Evolutionary conservation across 2,888 invertebrate species (phyloP).

Genomic region (Orthonevra nobilis): DNA sequence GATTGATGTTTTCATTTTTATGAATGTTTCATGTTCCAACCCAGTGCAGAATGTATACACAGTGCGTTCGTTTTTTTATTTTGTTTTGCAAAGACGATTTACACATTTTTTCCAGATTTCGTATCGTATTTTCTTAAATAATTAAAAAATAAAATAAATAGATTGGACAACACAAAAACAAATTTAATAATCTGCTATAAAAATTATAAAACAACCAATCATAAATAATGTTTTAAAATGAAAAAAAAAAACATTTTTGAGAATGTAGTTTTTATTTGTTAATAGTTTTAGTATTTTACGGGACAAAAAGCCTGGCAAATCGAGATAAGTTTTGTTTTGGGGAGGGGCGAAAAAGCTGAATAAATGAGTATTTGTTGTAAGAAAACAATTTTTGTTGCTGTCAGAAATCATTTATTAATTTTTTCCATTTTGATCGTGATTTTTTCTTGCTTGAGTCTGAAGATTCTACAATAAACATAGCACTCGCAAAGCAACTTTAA

Average conservation of each 20-base stretch:
- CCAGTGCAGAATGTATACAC: slow-evolving; percentile 71
- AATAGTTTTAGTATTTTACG: slow-evolving; percentile 54
- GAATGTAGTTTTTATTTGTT: slow-evolving; percentile 40
- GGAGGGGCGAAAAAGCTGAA: slow-evolving; percentile 77
- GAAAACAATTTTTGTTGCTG: not conserved
- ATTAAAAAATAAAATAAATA: slow-evolving; percentile 11
- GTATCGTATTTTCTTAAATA: slow-evolving; percentile 6
- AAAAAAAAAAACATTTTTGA: slow-evolving; percentile 39
- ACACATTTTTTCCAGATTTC: slow-evolving; percentile 44
- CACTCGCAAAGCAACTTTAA: too few species aligned
- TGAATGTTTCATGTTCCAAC: slow-evolving; percentile 62
- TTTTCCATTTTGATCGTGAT: too few species aligned
- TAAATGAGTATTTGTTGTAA: slow-evolving; percentile 73
- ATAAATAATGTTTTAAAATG: slow-evolving; percentile 31
- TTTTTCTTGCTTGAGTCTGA: too few species aligned
- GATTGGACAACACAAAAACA: slow-evolving; percentile 35
- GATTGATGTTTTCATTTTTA: slow-evolving; percentile 58
- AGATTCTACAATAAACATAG: too few species aligned
- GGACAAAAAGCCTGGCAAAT: slow-evolving; percentile 81
- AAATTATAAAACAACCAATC: slow-evolving; percentile 41
- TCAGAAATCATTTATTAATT: slow-evolving; percentile 14
- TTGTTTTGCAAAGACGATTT: slow-evolving; percentile 59
- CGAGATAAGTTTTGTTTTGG: slow-evolving; percentile 78
- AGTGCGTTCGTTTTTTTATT: slow-evolving; percentile 54
- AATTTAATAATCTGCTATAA: slow-evolving; percentile 15